Evolutionary conservation across 2,113 vertebrate species (phyloP).

Genomic region (Dascyllus trimaculatus): DNA sequence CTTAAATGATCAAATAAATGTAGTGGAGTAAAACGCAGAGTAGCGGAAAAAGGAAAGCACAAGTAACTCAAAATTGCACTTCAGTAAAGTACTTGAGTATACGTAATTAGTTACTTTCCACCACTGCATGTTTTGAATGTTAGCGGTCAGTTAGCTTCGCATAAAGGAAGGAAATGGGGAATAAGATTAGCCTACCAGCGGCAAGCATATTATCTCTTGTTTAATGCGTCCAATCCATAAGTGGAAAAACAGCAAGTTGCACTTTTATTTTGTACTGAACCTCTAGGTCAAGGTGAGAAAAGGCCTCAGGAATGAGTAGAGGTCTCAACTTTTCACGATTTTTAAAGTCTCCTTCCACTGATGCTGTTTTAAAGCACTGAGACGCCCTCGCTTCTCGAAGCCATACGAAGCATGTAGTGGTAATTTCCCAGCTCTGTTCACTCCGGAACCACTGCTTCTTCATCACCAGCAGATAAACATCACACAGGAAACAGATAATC

Average conservation of each 20-base stretch:
- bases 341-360: constrained; percentile 4
- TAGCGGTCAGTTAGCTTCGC: background rate
- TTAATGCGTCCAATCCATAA: too few species aligned
- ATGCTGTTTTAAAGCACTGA: constrained; percentile 14
- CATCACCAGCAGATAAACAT: constrained; percentile 74
- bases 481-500: constrained; percentile 76
- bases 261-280: too few species aligned
- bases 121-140: background rate
- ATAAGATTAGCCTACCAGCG: background rate
- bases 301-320: background rate
- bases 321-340: background rate
- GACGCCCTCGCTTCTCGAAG: constrained; percentile 37
- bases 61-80: too few species aligned
- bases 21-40: too few species aligned
- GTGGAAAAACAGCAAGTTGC: too few species aligned
- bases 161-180: background rate
- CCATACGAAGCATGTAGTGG: constrained; percentile 40
- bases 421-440: constrained; percentile 58
- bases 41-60: too few species aligned
- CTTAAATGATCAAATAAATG: too few species aligned
- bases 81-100: too few species aligned
- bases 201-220: too few species aligned
- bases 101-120: too few species aligned
- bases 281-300: too few species aligned
- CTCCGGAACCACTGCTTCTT: constrained; percentile 68